Conservation (phyloP, 2,888 invertebrate species). For the Helobdella robusta region DNA sequence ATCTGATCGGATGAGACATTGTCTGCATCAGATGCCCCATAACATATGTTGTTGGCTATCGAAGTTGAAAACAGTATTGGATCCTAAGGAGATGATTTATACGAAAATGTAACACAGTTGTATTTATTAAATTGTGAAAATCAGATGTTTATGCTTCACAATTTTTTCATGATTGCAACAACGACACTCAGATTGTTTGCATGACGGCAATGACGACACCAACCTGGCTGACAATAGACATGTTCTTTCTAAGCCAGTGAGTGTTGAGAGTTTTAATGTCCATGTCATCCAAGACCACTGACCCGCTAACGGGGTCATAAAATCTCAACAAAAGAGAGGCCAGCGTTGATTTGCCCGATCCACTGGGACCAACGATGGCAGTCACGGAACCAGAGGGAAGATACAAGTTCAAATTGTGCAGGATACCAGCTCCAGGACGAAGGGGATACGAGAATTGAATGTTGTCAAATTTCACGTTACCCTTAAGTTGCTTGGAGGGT, state of each 20-base stretch:
- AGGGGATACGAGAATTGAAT: constrained; percentile 67
- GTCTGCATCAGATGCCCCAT: constrained; percentile 60
- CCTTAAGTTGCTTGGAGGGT: constrained; percentile 52
- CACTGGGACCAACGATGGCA: constrained; percentile 81
- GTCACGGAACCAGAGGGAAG: constrained; percentile 60
- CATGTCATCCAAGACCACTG: constrained; percentile 60
- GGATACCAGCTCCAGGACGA: constrained; percentile 56
- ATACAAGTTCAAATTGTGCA: constrained; percentile 61
- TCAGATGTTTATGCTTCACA: too few relatives aligned
- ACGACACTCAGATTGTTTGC: too few relatives aligned
- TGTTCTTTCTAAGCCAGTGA: constrained; percentile 70
- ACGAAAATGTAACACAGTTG: too few relatives aligned
- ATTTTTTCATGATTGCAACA: too few relatives aligned
- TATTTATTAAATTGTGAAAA: neutral
- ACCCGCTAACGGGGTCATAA: constrained; percentile 22
- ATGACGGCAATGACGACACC: too few relatives aligned
- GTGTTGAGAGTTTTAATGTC: constrained; percentile 70
- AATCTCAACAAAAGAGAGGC: constrained; percentile 67
- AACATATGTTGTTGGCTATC: constrained; percentile 66
- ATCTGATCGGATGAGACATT: constrained; percentile 55
- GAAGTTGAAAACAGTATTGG: constrained; percentile 82
- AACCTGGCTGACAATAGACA: constrained; percentile 80
- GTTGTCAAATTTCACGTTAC: constrained; percentile 66
- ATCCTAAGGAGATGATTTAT: too few relatives aligned
- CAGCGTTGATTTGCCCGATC: constrained; percentile 88